phyloP scores from a whole-genome alignment of 2,888 invertebrate genomes.

The Tetragonisca angustula region DNA sequence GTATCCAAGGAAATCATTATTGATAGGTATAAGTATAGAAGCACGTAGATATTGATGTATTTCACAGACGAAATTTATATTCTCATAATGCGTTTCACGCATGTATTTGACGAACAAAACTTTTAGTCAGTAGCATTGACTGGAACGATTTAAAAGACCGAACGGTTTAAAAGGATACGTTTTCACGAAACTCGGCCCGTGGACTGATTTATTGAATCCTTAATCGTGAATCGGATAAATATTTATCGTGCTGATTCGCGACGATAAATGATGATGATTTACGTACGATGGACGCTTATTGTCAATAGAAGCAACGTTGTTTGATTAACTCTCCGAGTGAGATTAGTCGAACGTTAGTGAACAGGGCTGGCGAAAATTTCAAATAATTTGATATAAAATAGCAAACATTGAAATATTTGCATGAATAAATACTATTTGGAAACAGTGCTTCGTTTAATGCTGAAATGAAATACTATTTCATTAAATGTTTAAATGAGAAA shows the following conservation, averaged over 20 bases:
- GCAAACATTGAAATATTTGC: no score
- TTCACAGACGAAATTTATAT: no score
- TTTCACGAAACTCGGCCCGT: not conserved
- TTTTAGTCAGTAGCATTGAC: no score
- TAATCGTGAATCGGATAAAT: slow-evolving; percentile 28
- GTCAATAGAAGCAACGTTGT: not conserved
- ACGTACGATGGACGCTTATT: slow-evolving; percentile 35
- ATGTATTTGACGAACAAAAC: no score
- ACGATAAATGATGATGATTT: slow-evolving; percentile 42
- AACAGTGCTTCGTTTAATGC: no score
- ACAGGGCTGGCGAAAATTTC: not conserved
- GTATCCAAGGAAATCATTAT: no score
- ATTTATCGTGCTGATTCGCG: slow-evolving; percentile 42
- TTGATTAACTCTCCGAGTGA: not conserved
- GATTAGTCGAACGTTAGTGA: slow-evolving; percentile 30
- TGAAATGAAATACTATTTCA: no score
- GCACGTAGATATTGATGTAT: not conserved
- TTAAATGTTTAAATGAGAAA: no score
- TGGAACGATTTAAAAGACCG: slow-evolving; percentile 5
- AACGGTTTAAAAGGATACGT: not conserved
- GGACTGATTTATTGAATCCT: slow-evolving; percentile 44
- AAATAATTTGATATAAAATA: no score
- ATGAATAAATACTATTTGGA: no score
- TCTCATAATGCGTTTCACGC: no score
- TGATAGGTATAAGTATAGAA: not conserved